Evolutionary conservation across 2,888 invertebrate species (phyloP).

Genomic region (Lordiphosa fenestrarum): DNA sequence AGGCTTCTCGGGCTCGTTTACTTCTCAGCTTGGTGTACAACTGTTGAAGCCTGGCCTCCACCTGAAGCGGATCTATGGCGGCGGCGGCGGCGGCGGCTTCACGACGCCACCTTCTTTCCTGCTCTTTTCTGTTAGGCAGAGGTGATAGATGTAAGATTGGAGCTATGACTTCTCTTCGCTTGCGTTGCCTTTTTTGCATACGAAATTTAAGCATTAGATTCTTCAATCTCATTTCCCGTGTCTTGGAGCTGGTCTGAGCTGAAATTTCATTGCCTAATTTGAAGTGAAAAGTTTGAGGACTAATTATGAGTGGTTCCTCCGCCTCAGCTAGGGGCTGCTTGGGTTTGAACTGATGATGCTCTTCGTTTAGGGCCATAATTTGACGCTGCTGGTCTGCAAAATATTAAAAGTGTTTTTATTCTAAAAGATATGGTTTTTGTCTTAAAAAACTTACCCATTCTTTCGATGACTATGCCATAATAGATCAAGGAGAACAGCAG

Average conservation of each 20-base stretch:
- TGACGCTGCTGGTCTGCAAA: constrained; percentile 59
- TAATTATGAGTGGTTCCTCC: constrained; percentile 33
- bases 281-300: constrained; percentile 41
- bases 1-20: constrained; percentile 66
- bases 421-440: fast-evolving
- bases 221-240: constrained; percentile 36
- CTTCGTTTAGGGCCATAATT: constrained; percentile 48
- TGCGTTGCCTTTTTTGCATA: constrained; percentile 28
- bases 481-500: constrained; percentile 68
- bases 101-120: constrained; percentile 37
- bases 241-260: constrained; percentile 3
- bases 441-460: constrained; percentile 52
- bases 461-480: constrained; percentile 68
- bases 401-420: not conserved
- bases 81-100: constrained; percentile 20
- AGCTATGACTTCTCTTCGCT: constrained; percentile 33
- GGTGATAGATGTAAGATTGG: constrained; percentile 30
- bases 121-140: constrained; percentile 2
- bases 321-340: constrained; percentile 37
- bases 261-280: constrained; percentile 19
- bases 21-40: constrained; percentile 67
- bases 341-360: constrained; percentile 29
- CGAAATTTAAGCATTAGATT: constrained; percentile 50
- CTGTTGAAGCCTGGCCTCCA: constrained; percentile 59
- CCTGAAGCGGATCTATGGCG: constrained; percentile 60